These are phyloP conservation scores for Psylliodes chrysocephalus DNA, from an alignment of 2,888 invertebrate genomes.

Conservation along the genomic window DNA sequence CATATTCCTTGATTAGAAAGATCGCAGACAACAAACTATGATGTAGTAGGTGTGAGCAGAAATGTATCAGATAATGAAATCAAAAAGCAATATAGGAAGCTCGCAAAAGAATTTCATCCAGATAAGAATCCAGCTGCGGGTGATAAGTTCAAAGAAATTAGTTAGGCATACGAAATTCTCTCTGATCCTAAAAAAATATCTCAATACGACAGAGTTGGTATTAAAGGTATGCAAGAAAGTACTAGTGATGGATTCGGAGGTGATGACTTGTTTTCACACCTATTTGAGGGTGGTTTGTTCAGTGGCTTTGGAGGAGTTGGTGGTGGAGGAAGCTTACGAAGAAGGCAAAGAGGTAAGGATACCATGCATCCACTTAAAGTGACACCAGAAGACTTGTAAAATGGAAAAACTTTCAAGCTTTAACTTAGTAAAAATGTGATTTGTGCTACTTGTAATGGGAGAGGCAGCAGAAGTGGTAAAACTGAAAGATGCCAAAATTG, in stretches of 20 bases:
- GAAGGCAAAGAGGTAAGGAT: constrained; percentile 80
- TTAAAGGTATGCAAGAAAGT: constrained; percentile 89
- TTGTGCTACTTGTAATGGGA: constrained; percentile 80
- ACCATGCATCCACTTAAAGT: constrained; percentile 86
- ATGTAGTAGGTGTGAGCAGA: constrained; percentile 83
- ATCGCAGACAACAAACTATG: constrained; percentile 89
- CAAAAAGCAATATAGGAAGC: constrained; percentile 90
- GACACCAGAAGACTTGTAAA: constrained; percentile 89
- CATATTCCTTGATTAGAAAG: constrained; percentile 66
- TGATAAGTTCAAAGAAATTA: constrained; percentile 95
- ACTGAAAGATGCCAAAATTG: constrained; percentile 77
- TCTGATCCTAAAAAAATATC: constrained; percentile 89
- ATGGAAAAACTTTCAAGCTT: constrained; percentile 86
- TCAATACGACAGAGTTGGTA: constrained; percentile 86
- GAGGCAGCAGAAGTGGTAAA: constrained; percentile 76
- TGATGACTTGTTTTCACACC: constrained; percentile 75
- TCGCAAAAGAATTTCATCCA: constrained; percentile 95
- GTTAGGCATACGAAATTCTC: constrained; percentile 92
- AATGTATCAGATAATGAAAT: constrained; percentile 87
- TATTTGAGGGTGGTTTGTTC: constrained; percentile 77
- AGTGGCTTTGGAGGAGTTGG: constrained; percentile 67
- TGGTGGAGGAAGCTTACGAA: constrained; percentile 64
- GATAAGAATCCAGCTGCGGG: constrained; percentile 90
- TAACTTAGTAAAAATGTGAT: constrained; percentile 86
- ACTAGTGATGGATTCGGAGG: constrained; percentile 64